Percentiles rank a stretch among this genome's conserved stretches.
Conservation (phyloP, 2,797 vertebrate genomes). For the Pachyuromys duprasi region DNA sequence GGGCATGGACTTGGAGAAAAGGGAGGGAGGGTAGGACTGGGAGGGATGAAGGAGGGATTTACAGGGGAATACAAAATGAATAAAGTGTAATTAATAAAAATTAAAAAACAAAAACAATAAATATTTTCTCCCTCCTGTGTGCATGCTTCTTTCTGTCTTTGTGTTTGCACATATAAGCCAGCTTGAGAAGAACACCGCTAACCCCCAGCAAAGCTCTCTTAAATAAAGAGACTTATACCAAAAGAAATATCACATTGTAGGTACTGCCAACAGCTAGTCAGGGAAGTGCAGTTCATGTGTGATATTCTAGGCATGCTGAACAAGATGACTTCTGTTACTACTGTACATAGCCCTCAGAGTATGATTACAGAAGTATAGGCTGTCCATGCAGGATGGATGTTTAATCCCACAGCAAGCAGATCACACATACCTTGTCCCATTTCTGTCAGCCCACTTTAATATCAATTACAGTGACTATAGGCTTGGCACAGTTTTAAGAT, state of each 20-base stretch:
- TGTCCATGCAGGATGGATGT: slow-evolving; percentile 30
- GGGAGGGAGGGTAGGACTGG: too few species aligned
- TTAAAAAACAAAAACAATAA: too few species aligned
- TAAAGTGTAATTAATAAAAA: too few species aligned
- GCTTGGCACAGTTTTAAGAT: slow-evolving; percentile 60
- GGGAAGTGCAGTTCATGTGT: background rate
- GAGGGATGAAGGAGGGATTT: too few species aligned
- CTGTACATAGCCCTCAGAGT: slow-evolving; percentile 6
- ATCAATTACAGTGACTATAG: slow-evolving; percentile 44
- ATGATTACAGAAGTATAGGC: slow-evolving; percentile 39
- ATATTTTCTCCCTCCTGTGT: background rate
- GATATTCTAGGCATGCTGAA: background rate
- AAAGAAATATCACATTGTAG: slow-evolving; percentile 19
- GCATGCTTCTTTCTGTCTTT: background rate
- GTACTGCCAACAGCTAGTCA: background rate
- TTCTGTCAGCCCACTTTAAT: slow-evolving; percentile 52
- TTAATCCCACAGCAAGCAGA: slow-evolving; percentile 50
- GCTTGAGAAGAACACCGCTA: background rate
- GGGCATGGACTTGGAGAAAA: too few species aligned
- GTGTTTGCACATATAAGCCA: background rate
- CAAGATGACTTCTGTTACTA: background rate
- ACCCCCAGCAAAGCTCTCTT: background rate
- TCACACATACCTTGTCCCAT: background rate
- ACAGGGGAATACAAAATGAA: too few species aligned
- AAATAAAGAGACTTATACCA: background rate